phyloP scores from a whole-genome alignment of 2,888 invertebrate species.

The Nymphalis urticae region DNA sequence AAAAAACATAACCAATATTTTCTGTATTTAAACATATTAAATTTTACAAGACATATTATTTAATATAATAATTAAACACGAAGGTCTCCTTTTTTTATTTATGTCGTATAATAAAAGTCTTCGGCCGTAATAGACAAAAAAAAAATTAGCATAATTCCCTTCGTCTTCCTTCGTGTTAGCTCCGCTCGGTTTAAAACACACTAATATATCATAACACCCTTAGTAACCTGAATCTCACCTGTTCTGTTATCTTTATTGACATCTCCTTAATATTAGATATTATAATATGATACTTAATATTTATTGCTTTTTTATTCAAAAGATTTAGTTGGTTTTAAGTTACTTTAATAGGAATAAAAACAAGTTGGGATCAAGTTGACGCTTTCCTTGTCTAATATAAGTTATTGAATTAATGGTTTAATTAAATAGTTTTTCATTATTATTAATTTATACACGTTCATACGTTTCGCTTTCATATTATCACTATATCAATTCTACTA shows the following conservation, averaged over 20 bases:
- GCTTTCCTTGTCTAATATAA: not conserved
- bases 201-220: slow-evolving; percentile 12
- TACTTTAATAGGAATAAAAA: slow-evolving; percentile 22
- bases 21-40: too few species aligned
- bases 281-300: not conserved
- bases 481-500: too few species aligned
- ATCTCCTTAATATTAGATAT: slow-evolving; percentile 10
- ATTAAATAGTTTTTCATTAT: too few species aligned
- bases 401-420: not conserved
- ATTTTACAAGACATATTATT: too few species aligned
- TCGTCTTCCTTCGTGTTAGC: not conserved
- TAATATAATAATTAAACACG: too few species aligned
- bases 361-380: not conserved
- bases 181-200: not conserved
- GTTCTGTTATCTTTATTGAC: slow-evolving; percentile 18
- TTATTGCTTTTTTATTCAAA: slow-evolving; percentile 16
- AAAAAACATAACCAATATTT: too few species aligned
- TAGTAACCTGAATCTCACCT: slow-evolving; percentile 20
- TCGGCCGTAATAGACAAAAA: not conserved
- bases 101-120: too few species aligned
- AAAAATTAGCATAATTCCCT: not conserved
- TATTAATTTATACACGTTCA: too few species aligned
- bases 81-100: too few species aligned
- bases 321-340: slow-evolving; percentile 21
- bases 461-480: too few species aligned